Evolutionary conservation across 2,113 vertebrate species (phyloP).

Genomic region (Phyllostomus discolor): DNA sequence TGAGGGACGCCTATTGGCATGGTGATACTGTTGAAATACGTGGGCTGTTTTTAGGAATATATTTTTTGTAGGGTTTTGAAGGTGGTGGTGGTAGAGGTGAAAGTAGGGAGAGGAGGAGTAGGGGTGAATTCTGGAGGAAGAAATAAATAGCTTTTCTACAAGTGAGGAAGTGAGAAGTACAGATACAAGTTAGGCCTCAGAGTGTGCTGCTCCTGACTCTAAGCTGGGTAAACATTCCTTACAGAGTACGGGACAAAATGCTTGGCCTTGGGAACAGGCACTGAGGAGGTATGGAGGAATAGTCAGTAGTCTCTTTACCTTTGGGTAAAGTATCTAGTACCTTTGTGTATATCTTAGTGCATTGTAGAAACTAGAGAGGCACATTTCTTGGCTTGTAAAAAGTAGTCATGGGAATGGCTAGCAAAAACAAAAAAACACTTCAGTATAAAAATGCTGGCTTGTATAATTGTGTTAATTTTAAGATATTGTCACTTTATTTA

Average conservation of each 20-base stretch:
- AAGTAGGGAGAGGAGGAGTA: neutral
- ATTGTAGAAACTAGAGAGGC: neutral
- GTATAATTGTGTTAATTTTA: neutral
- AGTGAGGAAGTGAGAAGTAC: neutral
- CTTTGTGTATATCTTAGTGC: neutral
- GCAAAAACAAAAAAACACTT: neutral
- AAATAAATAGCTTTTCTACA: neutral
- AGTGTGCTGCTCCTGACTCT: neutral
- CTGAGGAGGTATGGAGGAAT: neutral
- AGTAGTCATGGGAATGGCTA: neutral
- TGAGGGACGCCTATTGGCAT: neutral
- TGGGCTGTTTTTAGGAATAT: neutral
- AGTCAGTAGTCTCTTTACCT: neutral
- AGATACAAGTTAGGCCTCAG: fast-evolving
- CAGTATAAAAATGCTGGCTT: neutral
- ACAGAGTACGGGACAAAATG: neutral
- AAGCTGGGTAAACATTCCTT: neutral
- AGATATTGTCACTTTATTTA: neutral
- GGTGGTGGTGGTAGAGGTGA: neutral
- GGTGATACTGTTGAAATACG: neutral
- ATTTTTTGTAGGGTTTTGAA: neutral
- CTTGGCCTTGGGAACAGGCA: neutral
- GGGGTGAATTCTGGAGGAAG: neutral
- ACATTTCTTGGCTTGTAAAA: neutral
- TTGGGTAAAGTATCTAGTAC: neutral